Evolutionary conservation across 2,113 vertebrate genomes (phyloP), one percentile per base, ranked within the genome.

Genomic region (Scopus umbretta): DNA sequence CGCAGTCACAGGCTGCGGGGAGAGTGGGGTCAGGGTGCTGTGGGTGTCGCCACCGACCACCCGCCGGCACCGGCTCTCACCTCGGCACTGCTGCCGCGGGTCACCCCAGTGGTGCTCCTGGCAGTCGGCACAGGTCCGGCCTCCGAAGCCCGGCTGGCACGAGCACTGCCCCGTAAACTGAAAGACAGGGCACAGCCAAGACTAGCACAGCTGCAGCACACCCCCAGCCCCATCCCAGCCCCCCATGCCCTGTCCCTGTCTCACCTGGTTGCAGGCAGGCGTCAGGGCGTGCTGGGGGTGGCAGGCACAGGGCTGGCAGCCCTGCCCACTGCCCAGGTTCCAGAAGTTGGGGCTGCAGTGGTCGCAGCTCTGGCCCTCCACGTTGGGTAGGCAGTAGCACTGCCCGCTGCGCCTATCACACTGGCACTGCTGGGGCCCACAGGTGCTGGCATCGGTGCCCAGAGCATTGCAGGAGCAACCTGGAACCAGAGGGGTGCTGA

Each of bases 91-190:
- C 22, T 98, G 97, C 80, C 55, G 97, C 0, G 99, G 99, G 94
- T 99, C 97, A 6, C 99, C 99, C 99, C 99, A 99, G 97, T 98
- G 99, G 80, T 99, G 99, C 90, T 99, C 99, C 96, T 99, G 98
- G 96, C 99, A 99, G 86, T 99, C 98, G 0, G 98, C 97, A 87
- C 99, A 99, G 38, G 98, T 99, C 71, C 96, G 98, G 22, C 99
- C 99, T 14, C 99, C 99, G 6, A 99, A 99, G 68, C 99, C 99
- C 0, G 98, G 97, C n/a, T 90, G 99, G 79, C 99, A 99, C 6
- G 98, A 99, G 96, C 99, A 99, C 94, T 99, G 98, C 15, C 99
- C 99, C 8, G 98, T 99, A 92, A 99, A 99, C 99, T 99, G 94
- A 86, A 38, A 88, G 53, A 71, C 40, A 88, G 0, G 0, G 50